Base-by-base conservation (phyloP, 2,797 vertebrate species). In the Taeniopygia guttata region DNA sequence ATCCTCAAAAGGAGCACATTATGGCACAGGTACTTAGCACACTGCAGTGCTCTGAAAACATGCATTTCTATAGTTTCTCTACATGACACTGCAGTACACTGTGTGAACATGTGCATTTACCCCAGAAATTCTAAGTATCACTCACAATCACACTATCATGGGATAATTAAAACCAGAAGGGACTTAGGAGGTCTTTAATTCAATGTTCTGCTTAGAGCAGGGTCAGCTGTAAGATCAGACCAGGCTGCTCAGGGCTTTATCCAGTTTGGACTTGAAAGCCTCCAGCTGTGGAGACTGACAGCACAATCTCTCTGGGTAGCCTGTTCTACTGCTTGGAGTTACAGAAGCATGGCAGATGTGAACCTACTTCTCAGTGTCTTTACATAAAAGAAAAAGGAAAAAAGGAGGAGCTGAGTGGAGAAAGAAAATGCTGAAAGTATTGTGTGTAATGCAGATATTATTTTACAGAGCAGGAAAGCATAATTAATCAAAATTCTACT, bases 401-500 rank as follows among this genome's bases (percentile, higher is more conserved):
- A 93, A 84, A 84, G 46, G 22, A 73, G 40, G 16, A 67, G 10
- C 12, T 56, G n/a, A 80, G 12, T 48, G 16, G 13, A 60, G 49
- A 54, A 56, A 55, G 42, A 87, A 73, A 84, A 30, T 8, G 8
- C 4, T 56, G 27, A 62, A 58, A 10, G 1, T 32, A 52, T 40
- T 60, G 29, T 59, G 1, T 62, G 27, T 73, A 70, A 74, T 5
- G 79, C 1, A 27, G 56, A 80, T 54, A 9, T 49, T 72, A 40
- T 40, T 72, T 91, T 55, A 75, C 27, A 81, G 2, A 55, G 11
- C 0, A 80, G 67, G 67, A 78, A 64, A 59, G 1, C 1, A 3
- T 54, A 81, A 87, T 56, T 72, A 43, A 77, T 70, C 42, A 85
- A 72, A 89, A 91, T 79, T 75, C 21, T 84, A n/a, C 49, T 52